Percentiles rank a stretch among this genome's conserved stretches.
Conservation (phyloP, 2,113 vertebrate species). For the Aegypius monachus region DNA sequence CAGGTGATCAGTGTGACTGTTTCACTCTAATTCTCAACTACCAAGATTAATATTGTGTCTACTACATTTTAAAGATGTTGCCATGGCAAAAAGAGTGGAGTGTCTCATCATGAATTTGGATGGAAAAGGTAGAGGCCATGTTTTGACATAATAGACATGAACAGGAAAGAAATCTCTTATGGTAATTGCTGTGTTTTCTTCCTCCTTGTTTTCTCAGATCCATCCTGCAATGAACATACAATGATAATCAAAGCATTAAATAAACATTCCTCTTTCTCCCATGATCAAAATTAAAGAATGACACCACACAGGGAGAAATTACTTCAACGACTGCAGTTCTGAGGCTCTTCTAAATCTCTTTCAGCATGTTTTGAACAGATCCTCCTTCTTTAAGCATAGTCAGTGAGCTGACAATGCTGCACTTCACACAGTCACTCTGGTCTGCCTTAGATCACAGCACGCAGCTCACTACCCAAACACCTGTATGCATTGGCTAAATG, state of each 20-base stretch:
- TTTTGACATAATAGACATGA: neutral
- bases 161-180: neutral
- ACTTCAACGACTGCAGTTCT: neutral
- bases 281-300: neutral
- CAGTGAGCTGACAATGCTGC: neutral
- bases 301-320: neutral
- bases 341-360: neutral
- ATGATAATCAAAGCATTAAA: conserved; percentile 3
- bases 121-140: neutral
- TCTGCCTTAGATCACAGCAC: neutral
- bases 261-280: neutral
- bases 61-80: neutral
- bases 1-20: too few relatives aligned
- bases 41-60: neutral
- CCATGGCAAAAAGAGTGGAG: neutral
- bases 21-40: neutral
- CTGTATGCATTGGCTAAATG: conserved; percentile 67
- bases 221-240: neutral
- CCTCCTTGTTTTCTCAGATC: neutral
- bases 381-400: neutral
- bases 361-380: neutral
- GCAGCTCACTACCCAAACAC: conserved; percentile 44
- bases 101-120: neutral
- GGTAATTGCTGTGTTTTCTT: neutral
- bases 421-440: neutral